These are phyloP conservation scores for Potamilus streckersoni DNA, from an alignment of 1,140 invertebrate species.

Conservation along the genomic window DNA sequence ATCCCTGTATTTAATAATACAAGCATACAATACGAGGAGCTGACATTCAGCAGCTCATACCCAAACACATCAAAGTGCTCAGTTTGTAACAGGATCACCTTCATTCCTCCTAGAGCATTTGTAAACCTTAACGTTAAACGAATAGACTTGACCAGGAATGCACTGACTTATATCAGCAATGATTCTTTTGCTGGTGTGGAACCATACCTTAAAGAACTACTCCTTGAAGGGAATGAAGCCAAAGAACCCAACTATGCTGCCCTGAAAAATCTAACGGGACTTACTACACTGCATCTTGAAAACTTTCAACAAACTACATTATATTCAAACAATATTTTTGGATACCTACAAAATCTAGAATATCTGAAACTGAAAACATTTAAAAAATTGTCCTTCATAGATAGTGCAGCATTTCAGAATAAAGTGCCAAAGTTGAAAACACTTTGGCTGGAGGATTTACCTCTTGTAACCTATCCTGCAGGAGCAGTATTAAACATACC, in stretches of 20 bases:
- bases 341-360: conserved; percentile 9
- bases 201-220: conserved; percentile 34
- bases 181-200: conserved; percentile 42
- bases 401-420: conserved; percentile 20
- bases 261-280: too few relatives aligned
- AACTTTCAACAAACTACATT: too few relatives aligned
- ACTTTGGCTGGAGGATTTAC: conserved; percentile 33
- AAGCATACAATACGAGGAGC: too few relatives aligned
- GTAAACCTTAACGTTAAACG: conserved; percentile 39
- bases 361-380: conserved; percentile 32
- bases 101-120: not conserved
- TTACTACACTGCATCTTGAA: too few relatives aligned
- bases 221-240: conserved; percentile 31
- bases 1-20: too few relatives aligned
- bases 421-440: conserved; percentile 30
- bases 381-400: conserved; percentile 6
- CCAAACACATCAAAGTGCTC: too few relatives aligned
- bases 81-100: not conserved
- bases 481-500: conserved; percentile 11
- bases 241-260: not conserved
- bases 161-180: conserved; percentile 15
- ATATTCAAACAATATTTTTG: too few relatives aligned
- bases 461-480: conserved; percentile 29
- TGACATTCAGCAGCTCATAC: not conserved
- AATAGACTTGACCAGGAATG: conserved; percentile 41